phyloP scores from a whole-genome alignment of 2,888 invertebrate genomes.

The Drosophila neonasuta region DNA sequence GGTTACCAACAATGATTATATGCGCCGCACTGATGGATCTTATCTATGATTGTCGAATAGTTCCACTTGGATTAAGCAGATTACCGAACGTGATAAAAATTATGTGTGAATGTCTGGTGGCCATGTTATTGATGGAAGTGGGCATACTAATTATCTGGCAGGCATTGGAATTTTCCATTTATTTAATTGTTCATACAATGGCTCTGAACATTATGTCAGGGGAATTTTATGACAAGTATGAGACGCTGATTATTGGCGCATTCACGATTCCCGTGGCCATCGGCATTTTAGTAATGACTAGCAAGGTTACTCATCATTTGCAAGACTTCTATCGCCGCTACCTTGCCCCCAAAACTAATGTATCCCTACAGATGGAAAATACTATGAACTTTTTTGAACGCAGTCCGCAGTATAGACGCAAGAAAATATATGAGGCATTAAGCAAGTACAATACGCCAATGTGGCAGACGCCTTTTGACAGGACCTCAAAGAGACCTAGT shows the following conservation, averaged over 20 bases:
- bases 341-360: background rate
- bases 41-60: constrained; percentile 24
- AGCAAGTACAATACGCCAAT: background rate
- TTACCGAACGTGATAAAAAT: background rate
- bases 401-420: background rate
- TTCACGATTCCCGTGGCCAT: constrained; percentile 26
- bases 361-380: constrained; percentile 1
- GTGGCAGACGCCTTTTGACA: background rate
- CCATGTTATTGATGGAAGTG: constrained; percentile 34
- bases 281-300: background rate
- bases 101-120: constrained; percentile 23
- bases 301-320: constrained; percentile 11
- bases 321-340: background rate
- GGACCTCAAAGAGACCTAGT: too few species aligned
- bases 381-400: background rate
- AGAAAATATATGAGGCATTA: background rate
- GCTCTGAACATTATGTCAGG: background rate
- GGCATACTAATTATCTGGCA: constrained; percentile 31
- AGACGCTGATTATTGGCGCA: constrained; percentile 6
- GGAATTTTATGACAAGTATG: background rate
- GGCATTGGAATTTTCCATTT: background rate
- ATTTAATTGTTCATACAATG: background rate
- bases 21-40: constrained; percentile 30
- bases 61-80: constrained; percentile 4
- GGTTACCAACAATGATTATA: constrained; percentile 16